These are phyloP conservation scores for Melanaphis sacchari DNA, from an alignment of 1,140 invertebrate genomes.

Conservation along the genomic window DNA sequence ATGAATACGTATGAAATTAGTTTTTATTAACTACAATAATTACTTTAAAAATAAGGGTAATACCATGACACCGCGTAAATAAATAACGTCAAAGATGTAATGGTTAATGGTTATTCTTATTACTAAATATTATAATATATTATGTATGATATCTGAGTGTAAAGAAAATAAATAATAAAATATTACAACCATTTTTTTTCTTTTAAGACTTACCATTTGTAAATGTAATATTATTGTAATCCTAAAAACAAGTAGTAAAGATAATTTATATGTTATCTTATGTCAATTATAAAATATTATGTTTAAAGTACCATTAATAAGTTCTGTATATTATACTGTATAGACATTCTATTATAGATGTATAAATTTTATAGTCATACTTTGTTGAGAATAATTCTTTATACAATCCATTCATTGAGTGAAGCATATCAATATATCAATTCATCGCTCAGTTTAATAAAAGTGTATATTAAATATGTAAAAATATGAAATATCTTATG, in stretches of 20 bases:
- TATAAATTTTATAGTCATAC: not conserved
- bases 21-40: constrained; percentile 7
- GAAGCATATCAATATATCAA: too few species aligned
- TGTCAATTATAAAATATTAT: constrained; percentile 33
- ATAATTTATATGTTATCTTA: not conserved
- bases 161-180: not conserved
- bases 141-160: not conserved
- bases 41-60: constrained; percentile 9
- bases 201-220: not conserved
- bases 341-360: not conserved
- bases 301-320: not conserved
- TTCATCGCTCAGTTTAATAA: too few species aligned
- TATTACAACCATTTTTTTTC: not conserved
- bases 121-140: not conserved
- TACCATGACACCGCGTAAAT: not conserved
- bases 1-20: constrained; percentile 43
- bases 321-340: not conserved
- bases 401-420: too few species aligned
- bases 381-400: too few species aligned
- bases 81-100: not conserved
- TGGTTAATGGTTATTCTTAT: not conserved
- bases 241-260: constrained; percentile 14
- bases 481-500: too few species aligned
- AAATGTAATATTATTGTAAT: not conserved
- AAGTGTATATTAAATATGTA: too few species aligned